Conservation (phyloP, 2,797 vertebrate genomes). For the Chrosomus eos region DNA sequence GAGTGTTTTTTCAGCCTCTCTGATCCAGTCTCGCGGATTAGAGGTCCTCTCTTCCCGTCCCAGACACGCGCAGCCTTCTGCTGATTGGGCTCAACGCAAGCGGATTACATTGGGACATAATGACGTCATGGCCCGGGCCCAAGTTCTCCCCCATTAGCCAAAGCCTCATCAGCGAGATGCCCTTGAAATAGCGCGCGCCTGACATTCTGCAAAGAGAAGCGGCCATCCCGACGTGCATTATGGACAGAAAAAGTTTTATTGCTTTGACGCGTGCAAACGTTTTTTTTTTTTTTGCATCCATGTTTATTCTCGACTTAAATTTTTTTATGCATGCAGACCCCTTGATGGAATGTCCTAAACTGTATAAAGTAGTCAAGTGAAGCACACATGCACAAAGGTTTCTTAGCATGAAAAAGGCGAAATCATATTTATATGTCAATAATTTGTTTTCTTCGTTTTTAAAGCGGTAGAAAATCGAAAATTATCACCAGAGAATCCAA, state of each 20-base stretch:
- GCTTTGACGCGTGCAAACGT: not conserved
- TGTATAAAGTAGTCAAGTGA: not conserved
- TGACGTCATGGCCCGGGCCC: conserved; percentile 96
- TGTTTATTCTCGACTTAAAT: not conserved
- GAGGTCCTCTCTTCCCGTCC: conserved; percentile 84
- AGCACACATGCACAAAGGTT: not conserved
- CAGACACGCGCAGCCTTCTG: conserved; percentile 86
- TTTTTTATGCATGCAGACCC: not conserved
- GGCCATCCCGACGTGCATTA: conserved; percentile 31
- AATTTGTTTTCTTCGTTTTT: not conserved
- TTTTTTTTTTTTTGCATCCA: conserved; percentile 2
- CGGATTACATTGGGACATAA: conserved; percentile 97
- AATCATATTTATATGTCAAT: not conserved
- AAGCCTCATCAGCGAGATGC: conserved; percentile 97
- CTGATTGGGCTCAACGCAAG: conserved; percentile 91
- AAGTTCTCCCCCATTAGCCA: conserved; percentile 89
- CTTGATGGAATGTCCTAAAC: not conserved
- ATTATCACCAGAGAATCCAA: not conserved
- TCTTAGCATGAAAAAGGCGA: not conserved
- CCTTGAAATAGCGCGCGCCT: conserved; percentile 91
- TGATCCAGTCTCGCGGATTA: conserved; percentile 88
- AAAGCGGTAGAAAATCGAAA: not conserved
- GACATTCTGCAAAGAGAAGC: conserved; percentile 78
- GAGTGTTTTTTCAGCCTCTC: conserved; percentile 77
- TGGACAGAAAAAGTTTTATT: conserved; percentile 21